Evolutionary conservation across 2,797 vertebrate species (phyloP).

Genomic region (Gorsachius magnificus): DNA sequence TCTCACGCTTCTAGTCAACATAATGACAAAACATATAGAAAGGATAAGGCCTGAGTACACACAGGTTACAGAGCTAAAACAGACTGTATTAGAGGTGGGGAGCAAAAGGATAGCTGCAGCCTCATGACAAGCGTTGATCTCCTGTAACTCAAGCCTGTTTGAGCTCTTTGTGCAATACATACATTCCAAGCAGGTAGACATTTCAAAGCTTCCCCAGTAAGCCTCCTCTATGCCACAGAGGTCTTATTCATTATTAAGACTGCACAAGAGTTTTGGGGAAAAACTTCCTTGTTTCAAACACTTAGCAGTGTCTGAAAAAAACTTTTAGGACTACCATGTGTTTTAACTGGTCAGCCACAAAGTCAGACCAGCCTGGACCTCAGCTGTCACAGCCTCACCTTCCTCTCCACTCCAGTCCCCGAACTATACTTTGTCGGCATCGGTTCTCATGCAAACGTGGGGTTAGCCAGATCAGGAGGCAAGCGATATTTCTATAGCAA

Average conservation of each 20-base stretch:
- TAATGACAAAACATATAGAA: background rate
- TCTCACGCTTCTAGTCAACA: background rate
- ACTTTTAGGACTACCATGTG: fast-evolving
- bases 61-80: background rate
- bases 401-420: background rate
- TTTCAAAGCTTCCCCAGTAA: background rate
- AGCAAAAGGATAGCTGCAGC: background rate
- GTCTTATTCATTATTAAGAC: background rate
- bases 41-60: background rate
- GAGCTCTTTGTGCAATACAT: background rate
- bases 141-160: background rate
- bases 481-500: background rate
- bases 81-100: fast-evolving
- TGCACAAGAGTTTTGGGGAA: background rate
- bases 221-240: background rate
- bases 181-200: background rate
- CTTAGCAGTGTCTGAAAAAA: background rate
- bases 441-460: background rate
- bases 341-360: background rate
- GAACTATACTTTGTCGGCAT: background rate
- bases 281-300: background rate
- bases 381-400: fast-evolving
- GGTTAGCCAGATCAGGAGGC: background rate
- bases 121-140: background rate
- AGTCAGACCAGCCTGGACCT: background rate